Conservation (phyloP, 2,113 vertebrate species). For the Rhombomys opimus region DNA sequence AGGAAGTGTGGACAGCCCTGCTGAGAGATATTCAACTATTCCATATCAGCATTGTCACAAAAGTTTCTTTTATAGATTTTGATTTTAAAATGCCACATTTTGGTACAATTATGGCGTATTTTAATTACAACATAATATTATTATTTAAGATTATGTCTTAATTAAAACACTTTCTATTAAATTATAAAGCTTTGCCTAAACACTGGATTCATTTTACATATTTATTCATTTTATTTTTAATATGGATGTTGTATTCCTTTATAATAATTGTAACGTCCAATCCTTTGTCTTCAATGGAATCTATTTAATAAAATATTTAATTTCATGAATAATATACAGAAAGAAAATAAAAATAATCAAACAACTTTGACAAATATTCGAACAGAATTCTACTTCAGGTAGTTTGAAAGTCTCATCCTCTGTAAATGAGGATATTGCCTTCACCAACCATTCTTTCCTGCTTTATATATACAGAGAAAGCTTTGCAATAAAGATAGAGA, state of each 20-base stretch:
- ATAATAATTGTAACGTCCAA: background rate
- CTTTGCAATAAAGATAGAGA: background rate
- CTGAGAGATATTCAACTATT: background rate
- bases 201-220: background rate
- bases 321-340: background rate
- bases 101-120: background rate
- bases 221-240: background rate
- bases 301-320: background rate
- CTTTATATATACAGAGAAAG: background rate
- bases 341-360: background rate
- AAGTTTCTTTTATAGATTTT: slow-evolving; percentile 33
- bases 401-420: background rate
- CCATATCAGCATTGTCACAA: background rate
- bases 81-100: background rate
- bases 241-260: background rate
- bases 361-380: background rate
- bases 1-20: background rate
- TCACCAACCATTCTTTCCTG: background rate
- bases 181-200: background rate
- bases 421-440: background rate
- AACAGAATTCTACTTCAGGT: background rate
- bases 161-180: background rate
- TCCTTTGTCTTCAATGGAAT: background rate
- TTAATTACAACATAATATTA: background rate
- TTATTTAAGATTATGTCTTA: background rate